Evolutionary conservation across 2,888 invertebrate genomes (phyloP), one percentile per base, ranked within the genome.

Genomic region (Leptogaster cylindrica): DNA sequence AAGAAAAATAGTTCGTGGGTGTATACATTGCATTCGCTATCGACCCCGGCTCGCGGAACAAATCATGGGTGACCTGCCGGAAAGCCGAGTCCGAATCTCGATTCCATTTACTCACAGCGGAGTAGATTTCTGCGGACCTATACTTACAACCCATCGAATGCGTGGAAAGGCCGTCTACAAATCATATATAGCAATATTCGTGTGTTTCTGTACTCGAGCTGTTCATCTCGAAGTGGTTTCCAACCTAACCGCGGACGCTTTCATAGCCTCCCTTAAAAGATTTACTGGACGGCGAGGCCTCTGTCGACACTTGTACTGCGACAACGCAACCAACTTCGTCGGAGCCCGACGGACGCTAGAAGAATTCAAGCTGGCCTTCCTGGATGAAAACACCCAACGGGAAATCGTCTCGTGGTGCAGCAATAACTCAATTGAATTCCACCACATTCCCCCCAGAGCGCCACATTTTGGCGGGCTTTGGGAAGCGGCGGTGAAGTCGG

Each of bases 221-320:
- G 51, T 70, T n/a, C 72, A 73, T 61, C 25, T 72, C 4, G 72
- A 73, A 36, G 27, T 72, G 0, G 71, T 72, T n/a, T 50, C 46
- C 1, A 70, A 68, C 33, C 55, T 73, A 39, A 65, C 70, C 5
- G 66, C 70, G 4, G 55, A 70, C n/a, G 39, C 51, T 12, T 71
- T 72, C 39, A 36, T 72, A 27, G 67, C 64, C 6, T 61, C 63
- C 20, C 31, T 70, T 12, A 66, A 66, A 44, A 36, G 69, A 33
- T 73, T 72, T n/a, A 16, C 66, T 7, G 36, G 46, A 5, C 36
- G 71, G 2, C 46, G 70, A 39, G 69, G 69, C 6, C 20, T 52
- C 5, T 69, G 68, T 12, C 23, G 44, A 5, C 27, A 66, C 7
- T 33, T 71, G 6, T 71, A 69, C 41, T 71, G 68, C 18, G 70